Evolutionary conservation across 2,113 vertebrate genomes (phyloP).

Genomic region (Melanerpes formicivorus): DNA sequence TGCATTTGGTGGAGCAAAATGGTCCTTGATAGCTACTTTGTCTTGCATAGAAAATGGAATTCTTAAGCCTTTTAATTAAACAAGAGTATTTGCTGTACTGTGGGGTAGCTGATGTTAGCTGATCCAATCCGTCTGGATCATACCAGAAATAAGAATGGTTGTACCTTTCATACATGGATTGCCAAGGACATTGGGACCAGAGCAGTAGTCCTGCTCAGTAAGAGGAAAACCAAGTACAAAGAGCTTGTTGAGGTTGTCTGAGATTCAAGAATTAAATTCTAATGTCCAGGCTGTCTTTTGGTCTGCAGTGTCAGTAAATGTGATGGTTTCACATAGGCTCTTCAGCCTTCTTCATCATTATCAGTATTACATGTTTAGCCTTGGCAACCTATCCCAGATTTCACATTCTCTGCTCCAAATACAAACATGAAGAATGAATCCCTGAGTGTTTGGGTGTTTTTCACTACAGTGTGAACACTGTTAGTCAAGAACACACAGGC

Average conservation of each 20-base stretch:
- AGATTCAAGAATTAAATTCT: not conserved
- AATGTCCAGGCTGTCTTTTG: not conserved
- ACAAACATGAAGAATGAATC: not conserved
- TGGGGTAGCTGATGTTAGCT: not conserved
- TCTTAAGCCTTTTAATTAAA: not conserved
- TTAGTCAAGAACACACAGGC: not conserved
- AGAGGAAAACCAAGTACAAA: not conserved
- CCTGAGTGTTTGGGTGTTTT: not conserved
- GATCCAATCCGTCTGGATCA: fast-evolving
- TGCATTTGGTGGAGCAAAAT: not conserved
- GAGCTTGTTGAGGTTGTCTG: not conserved
- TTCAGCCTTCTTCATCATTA: not conserved
- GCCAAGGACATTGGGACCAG: not conserved
- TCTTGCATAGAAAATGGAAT: not conserved
- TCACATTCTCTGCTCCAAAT: not conserved
- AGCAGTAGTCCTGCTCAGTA: not conserved
- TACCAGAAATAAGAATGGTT: not conserved
- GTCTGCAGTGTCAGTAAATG: not conserved
- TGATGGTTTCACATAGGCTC: not conserved
- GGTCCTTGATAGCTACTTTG: not conserved
- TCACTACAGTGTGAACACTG: not conserved
- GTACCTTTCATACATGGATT: not conserved
- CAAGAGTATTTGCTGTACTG: not conserved
- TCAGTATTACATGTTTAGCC: not conserved
- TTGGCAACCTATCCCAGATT: not conserved